These are phyloP conservation scores for Chorisops tibialis DNA, from an alignment of 2,888 invertebrate species.

Conservation along the genomic window DNA sequence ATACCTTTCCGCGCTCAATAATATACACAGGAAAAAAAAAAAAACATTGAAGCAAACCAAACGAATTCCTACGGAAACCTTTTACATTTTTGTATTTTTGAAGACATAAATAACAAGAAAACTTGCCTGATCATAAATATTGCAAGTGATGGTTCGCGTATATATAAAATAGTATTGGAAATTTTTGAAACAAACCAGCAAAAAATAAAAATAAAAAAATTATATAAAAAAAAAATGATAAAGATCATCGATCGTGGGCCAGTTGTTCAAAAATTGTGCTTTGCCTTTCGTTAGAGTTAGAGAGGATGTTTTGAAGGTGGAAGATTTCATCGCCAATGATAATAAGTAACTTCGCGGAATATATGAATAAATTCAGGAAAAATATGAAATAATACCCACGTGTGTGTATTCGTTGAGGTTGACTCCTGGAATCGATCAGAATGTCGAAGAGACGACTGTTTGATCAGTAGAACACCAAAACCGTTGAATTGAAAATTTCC, in stretches of 20 bases:
- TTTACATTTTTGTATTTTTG: slow-evolving; percentile 32
- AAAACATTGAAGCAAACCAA: background rate
- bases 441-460: background rate
- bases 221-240: slow-evolving; percentile 1
- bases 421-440: background rate
- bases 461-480: slow-evolving; percentile 30
- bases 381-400: slow-evolving; percentile 13
- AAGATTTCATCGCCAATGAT: slow-evolving; percentile 26
- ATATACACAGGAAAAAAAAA: no score
- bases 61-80: slow-evolving; percentile 24
- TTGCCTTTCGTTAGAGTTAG: slow-evolving; percentile 2
- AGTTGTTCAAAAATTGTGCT: slow-evolving; percentile 28
- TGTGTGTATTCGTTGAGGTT: slow-evolving; percentile 6
- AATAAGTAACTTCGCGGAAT: slow-evolving; percentile 29
- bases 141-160: slow-evolving; percentile 15
- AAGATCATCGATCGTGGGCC: slow-evolving; percentile 26
- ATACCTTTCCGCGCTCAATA: background rate
- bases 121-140: slow-evolving; percentile 34
- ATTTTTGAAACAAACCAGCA: slow-evolving; percentile 3
- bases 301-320: slow-evolving; percentile 17
- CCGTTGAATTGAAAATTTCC: slow-evolving; percentile 7
- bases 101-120: slow-evolving; percentile 34
- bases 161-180: slow-evolving; percentile 23
- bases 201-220: background rate
- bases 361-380: slow-evolving; percentile 32